These are phyloP conservation scores for Rhinoptilus africanus DNA, from an alignment of 2,113 vertebrate genomes.

Conservation along the genomic window DNA sequence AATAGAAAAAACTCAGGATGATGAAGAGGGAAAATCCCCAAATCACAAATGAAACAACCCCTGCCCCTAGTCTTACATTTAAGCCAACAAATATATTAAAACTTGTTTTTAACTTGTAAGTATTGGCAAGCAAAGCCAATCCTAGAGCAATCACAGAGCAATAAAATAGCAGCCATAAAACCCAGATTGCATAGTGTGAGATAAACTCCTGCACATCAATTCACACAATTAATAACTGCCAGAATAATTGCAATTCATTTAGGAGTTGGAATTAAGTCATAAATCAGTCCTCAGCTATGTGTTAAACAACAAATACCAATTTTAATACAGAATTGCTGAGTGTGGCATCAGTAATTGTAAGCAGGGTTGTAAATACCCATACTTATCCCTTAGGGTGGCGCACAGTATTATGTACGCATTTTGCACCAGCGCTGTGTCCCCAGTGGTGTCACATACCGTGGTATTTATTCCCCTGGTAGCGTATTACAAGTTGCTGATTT, in stretches of 20 bases:
- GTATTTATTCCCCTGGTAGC: background rate
- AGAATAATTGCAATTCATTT: conserved; percentile 8
- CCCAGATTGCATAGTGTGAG: background rate
- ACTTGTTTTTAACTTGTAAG: background rate
- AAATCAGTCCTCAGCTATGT: background rate
- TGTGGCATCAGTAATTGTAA: background rate
- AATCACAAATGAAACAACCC: background rate
- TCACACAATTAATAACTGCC: conserved; percentile 4
- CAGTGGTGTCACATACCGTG: background rate
- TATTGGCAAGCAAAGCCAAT: conserved; percentile 5
- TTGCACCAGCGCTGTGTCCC: background rate
- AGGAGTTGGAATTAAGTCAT: background rate
- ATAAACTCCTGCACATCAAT: background rate
- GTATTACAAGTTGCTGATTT: background rate
- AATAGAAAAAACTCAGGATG: background rate
- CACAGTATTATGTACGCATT: background rate
- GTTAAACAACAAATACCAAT: background rate
- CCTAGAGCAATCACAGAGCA: background rate
- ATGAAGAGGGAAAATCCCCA: background rate
- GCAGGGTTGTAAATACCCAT: background rate
- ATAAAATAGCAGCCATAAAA: conserved; percentile 39
- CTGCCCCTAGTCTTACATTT: background rate
- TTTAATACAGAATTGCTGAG: background rate
- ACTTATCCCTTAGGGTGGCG: background rate
- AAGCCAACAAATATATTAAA: conserved; percentile 28